A percentile compares a stretch with the other conserved stretches of the same genome.
phyloP scores from a whole-genome alignment of 92 coral and sea anemone genomes.

The Actinostola sp. region DNA sequence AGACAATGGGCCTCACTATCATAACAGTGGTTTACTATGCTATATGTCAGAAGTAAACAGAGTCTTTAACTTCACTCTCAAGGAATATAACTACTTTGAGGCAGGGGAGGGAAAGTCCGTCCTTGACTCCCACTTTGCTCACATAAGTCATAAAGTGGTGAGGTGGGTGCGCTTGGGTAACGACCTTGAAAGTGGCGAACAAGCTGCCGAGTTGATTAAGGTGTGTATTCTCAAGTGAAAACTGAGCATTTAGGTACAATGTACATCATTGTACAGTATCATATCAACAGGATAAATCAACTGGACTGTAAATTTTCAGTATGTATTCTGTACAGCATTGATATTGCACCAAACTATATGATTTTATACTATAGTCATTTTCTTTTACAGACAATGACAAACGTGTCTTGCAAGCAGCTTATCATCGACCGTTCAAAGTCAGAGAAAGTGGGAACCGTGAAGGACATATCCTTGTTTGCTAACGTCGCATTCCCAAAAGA shows the following conservation, averaged over 20 bases:
- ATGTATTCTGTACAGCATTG: background rate
- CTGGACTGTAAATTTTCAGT: background rate
- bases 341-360: background rate
- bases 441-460: constrained; percentile 28
- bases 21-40: constrained; percentile 26
- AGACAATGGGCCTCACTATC: constrained; percentile 49
- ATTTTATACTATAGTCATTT: too few relatives aligned
- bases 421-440: constrained; percentile 17
- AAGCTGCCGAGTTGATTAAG: constrained; percentile 33
- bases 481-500: constrained; percentile 12
- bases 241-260: background rate
- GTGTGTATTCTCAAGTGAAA: constrained; percentile 4
- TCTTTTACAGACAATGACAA: constrained; percentile 17
- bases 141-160: constrained; percentile 32
- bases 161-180: constrained; percentile 35
- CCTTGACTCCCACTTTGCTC: constrained; percentile 36
- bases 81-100: constrained; percentile 33
- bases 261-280: background rate
- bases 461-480: constrained; percentile 33
- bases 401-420: constrained; percentile 26
- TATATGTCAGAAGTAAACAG: constrained; percentile 28
- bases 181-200: constrained; percentile 33
- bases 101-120: constrained; percentile 32
- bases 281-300: background rate
- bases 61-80: constrained; percentile 11